phyloP scores from a whole-genome alignment of 2,113 vertebrate genomes.

The Hemichromis elongatus region DNA sequence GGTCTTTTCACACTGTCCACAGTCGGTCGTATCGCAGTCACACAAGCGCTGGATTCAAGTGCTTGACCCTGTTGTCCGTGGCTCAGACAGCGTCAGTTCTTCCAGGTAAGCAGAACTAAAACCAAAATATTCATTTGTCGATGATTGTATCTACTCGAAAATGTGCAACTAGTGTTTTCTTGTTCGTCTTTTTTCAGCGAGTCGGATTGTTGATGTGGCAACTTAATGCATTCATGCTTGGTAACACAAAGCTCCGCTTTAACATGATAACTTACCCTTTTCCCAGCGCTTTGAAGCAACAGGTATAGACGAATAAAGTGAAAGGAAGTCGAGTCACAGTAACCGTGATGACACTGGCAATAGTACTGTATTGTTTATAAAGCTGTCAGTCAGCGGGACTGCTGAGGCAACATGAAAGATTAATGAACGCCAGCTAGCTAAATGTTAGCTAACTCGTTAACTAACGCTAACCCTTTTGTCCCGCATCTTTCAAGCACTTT shows the following conservation, averaged over 20 bases:
- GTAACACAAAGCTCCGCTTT: not conserved
- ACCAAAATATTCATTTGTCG: rapidly evolving
- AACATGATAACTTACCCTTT: not conserved
- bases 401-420: not conserved
- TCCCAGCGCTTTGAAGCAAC: not conserved
- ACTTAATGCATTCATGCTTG: not conserved
- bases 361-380: rapidly evolving
- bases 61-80: not conserved
- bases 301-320: slow-evolving; percentile 4
- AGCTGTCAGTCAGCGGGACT: not conserved
- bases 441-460: slow-evolving; percentile 27
- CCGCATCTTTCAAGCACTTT: not conserved
- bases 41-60: slow-evolving; percentile 43
- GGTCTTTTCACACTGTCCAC: not conserved
- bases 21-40: not conserved
- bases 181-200: not conserved
- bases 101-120: slow-evolving; percentile 8
- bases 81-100: not conserved
- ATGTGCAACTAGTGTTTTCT: not conserved
- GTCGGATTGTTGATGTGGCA: not conserved
- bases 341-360: rapidly evolving
- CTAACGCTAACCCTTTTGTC: not conserved
- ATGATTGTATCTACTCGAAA: rapidly evolving
- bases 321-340: not conserved
- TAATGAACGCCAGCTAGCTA: not conserved